phyloP scores from a whole-genome alignment of 2,113 vertebrate species.

The Mastomys coucha region DNA sequence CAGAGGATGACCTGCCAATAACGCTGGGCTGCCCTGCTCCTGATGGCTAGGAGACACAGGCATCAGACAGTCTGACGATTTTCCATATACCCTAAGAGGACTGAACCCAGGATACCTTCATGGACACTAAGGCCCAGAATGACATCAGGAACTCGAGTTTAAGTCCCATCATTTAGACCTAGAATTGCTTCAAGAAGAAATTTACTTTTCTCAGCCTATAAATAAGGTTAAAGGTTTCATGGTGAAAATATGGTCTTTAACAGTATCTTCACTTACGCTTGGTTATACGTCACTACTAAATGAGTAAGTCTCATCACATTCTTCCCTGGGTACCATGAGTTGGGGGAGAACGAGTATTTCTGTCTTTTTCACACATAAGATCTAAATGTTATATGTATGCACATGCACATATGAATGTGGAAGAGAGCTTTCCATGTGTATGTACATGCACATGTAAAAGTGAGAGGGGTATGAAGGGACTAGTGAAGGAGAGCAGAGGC shows the following conservation, averaged over 20 bases:
- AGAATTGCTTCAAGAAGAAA: conserved; percentile 56
- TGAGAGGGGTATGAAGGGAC: not conserved
- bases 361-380: too few species aligned
- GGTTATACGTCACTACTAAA: not conserved
- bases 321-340: not conserved
- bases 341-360: too few species aligned
- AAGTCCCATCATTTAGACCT: not conserved
- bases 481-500: not conserved
- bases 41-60: not conserved
- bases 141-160: not conserved
- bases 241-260: conserved; percentile 25
- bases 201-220: not conserved
- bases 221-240: conserved; percentile 29
- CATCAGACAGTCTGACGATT: not conserved
- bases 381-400: too few species aligned
- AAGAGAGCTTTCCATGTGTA: not conserved
- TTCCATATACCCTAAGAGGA: not conserved
- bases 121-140: conserved; percentile 2
- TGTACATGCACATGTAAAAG: too few species aligned
- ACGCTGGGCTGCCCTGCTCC: not conserved
- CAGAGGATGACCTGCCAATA: not conserved
- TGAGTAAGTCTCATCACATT: not conserved
- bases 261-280: not conserved
- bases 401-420: too few species aligned
- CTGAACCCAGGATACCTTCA: conserved; percentile 19